Evolutionary conservation across 2,888 invertebrate species (phyloP), one percentile per base, ranked within the genome.

Genomic region (Monochamus alternatus): DNA sequence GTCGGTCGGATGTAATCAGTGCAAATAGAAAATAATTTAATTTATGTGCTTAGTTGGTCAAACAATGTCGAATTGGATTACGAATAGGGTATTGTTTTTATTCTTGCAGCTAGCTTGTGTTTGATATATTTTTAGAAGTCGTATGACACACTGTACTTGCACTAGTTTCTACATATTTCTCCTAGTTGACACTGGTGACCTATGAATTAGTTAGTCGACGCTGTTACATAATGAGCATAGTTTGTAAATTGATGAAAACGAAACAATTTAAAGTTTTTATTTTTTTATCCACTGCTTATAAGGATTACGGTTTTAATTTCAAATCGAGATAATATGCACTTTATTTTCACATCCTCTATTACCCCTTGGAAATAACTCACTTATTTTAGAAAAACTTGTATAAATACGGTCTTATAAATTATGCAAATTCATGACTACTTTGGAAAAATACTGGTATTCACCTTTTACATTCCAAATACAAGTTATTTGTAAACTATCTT

Each of bases 131-230:
- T 55, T 55, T 55, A 55, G 55, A 7, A 55, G 14, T n/a, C 22
- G 22, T 47, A 14, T 55, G 55, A 55, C 22, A 55, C 47, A 47
- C 47, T 47, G 8, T 3, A 47, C 47, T 55, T 55, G 55, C 14
- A n/a, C 55, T 8, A 55, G 55, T 55, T 55, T 14, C 55, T 55
- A n/a, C n/a, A 55, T 22, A 22, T 55, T 55, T 22, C 14, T 5
- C n/a, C 55, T n/a, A 55, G 4, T 55, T 55, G 14, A 55, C 55
- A 14, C n/a, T 22, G 22, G 4, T 55, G n/a, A 55, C 55, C 55
- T 55, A 12, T 12, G 55, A 55, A 55, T 55, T 55, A 55, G n/a
- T 55, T 55, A 14, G 55, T 55, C 14, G 55, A 55, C 55, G 55
- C 55, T 12, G n/a, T 55, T 55, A 14, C 55, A 55, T 55, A 55